phyloP scores from a whole-genome alignment of 2,888 invertebrate genomes.

The Hypercompe scribonia region DNA sequence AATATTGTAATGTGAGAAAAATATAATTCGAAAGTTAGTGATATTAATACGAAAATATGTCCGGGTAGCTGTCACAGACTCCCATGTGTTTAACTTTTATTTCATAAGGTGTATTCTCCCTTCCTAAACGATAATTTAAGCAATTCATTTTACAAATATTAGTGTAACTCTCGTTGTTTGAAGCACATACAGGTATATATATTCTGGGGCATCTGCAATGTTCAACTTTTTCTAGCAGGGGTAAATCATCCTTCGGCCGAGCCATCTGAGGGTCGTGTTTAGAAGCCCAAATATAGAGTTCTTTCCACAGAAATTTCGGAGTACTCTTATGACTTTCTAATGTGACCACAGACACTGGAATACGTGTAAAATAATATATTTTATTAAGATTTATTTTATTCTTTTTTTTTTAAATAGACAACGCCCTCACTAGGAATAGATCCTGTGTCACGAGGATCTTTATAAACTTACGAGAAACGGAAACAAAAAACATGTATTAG shows the following conservation, averaged over 20 bases:
- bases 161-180: conserved; percentile 60
- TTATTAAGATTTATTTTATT: too few species aligned
- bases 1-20: not conserved
- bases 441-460: too few species aligned
- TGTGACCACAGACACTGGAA: not conserved
- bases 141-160: conserved; percentile 51
- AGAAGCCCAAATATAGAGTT: conserved; percentile 12
- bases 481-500: too few species aligned
- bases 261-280: conserved; percentile 8
- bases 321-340: not conserved
- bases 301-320: not conserved
- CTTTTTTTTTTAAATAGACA: too few species aligned
- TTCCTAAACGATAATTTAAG: conserved; percentile 1
- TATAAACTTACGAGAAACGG: too few species aligned
- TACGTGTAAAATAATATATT: not conserved
- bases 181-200: conserved; percentile 65
- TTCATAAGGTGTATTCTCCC: accelerated
- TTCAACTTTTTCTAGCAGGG: conserved; percentile 2
- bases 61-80: conserved; percentile 6
- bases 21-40: not conserved
- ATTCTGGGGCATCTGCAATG: conserved; percentile 60
- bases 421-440: too few species aligned
- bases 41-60: not conserved
- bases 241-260: conserved; percentile 10
- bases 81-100: not conserved